Percentiles rank a stretch among this genome's conserved stretches.
These are phyloP conservation scores for Neria commutata DNA, from an alignment of 2,888 invertebrate species.

Conservation along the genomic window DNA sequence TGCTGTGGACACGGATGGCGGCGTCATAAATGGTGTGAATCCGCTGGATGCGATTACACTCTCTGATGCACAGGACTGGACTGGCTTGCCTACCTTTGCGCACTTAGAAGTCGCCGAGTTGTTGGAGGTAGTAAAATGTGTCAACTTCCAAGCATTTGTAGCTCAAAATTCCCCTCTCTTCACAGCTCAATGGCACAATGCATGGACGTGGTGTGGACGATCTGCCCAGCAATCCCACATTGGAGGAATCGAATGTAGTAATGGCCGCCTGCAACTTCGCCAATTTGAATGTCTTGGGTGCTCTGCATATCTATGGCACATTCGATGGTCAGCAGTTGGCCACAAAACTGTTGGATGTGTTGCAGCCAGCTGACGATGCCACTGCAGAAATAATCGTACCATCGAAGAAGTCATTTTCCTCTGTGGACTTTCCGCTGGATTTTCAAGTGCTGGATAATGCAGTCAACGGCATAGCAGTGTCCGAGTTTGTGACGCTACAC, in stretches of 20 bases:
- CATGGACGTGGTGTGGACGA: conserved; percentile 60
- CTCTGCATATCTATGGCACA: conserved; percentile 60
- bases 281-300: conserved; percentile 64
- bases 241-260: conserved; percentile 60
- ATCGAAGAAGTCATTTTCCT: conserved; percentile 63
- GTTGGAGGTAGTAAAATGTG: conserved; percentile 59
- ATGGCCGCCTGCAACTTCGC: conserved; percentile 63
- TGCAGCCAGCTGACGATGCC: conserved; percentile 59
- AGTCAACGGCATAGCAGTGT: conserved; percentile 62
- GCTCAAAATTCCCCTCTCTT: conserved; percentile 13
- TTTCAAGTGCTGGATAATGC: conserved; percentile 58
- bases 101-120: conserved; percentile 64
- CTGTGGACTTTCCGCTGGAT: conserved; percentile 58
- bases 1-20: conserved; percentile 57
- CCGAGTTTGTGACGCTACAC: conserved; percentile 63
- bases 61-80: conserved; percentile 58
- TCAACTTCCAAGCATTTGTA: neutral
- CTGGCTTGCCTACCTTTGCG: conserved; percentile 64
- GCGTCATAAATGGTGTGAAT: conserved; percentile 62
- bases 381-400: conserved; percentile 58
- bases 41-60: conserved; percentile 63
- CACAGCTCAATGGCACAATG: conserved; percentile 64
- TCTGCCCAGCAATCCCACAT: conserved; percentile 62
- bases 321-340: conserved; percentile 60
- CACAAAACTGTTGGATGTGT: conserved; percentile 62